Base-by-base conservation (phyloP, 2,888 invertebrate genomes). In the Drosophila picticornis region DNA sequence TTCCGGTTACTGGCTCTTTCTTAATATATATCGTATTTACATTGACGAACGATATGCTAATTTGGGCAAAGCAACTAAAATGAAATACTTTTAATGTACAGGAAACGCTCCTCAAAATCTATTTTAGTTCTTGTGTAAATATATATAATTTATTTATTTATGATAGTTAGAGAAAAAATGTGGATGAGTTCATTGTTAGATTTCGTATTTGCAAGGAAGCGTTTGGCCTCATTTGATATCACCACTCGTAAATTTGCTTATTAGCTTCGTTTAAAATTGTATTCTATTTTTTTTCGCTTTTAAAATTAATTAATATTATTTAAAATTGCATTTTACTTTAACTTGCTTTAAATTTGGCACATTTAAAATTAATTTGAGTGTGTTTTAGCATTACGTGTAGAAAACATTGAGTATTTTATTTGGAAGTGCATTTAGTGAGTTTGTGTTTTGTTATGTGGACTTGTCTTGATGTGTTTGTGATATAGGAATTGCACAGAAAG, bases 401-500 rank as follows among this genome's bases (percentile, higher is more conserved):
- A 62, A 65, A 70, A 66, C 72, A 63, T 88, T 88, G 88, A 88
- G 91, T 91, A 88, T 85, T 84, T 73, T 75, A 78, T 91, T 77
- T 91, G 90, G 75, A 91, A 83, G 88, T 90, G 85, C 75, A 82
- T 74, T 70, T 68, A 83, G 70, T 72, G 48, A 63, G 71, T 71
- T 58, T 36, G 43, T 66, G 63, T 68, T 53, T 63, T 19, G 51
- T 68, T 63, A 36, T 67, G 61, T 81, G 48, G 67, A 65, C 43
- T 55, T 66, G 51, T 63, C 19, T 73, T 72, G 55, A 73, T 77
- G 67, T 74, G 63, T 71, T 60, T 70, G 71, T 80, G 68, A 69
- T 27, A 62, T 90, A 91, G 91, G 91, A 91, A 91, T 86, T 88
- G 91, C 87, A 91, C 77, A 90, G 85, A 86, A 90, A 91, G 91